These are phyloP conservation scores for Macquaria australasica DNA, from an alignment of 2,113 vertebrate species.

Conservation along the genomic window DNA sequence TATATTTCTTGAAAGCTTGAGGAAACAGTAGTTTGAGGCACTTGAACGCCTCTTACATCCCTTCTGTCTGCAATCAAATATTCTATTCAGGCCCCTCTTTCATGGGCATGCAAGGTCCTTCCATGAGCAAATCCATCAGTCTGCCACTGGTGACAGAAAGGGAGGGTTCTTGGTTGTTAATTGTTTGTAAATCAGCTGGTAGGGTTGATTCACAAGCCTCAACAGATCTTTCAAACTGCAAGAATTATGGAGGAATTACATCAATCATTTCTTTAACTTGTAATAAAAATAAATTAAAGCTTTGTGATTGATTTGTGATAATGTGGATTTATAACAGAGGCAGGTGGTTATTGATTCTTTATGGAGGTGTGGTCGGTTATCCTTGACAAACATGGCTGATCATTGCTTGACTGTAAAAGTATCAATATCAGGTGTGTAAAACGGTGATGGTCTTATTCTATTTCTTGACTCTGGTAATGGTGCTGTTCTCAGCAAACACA, in stretches of 20 bases:
- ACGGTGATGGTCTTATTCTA: not conserved
- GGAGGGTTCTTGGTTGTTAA: not conserved
- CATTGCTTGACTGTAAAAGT: not conserved
- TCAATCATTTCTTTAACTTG: not conserved
- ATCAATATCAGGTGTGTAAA: constrained; percentile 1
- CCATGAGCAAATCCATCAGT: constrained; percentile 5
- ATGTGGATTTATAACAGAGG: not conserved
- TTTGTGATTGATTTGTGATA: not conserved
- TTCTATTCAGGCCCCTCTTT: constrained; percentile 39
- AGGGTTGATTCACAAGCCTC: not conserved
- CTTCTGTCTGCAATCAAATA: constrained; percentile 55
- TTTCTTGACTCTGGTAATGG: not conserved
- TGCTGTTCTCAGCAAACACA: not conserved
- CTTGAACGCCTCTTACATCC: constrained; percentile 8
- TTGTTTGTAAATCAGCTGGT: not conserved
- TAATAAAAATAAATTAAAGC: not conserved
- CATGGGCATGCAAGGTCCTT: constrained; percentile 9
- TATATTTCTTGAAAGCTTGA: constrained; percentile 3
- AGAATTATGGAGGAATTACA: not conserved
- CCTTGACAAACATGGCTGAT: not conserved
- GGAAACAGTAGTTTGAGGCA: constrained; percentile 23
- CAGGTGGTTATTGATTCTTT: not conserved
- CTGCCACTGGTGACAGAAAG: constrained; percentile 3
- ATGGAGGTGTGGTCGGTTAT: not conserved
- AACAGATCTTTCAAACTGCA: not conserved